Percentiles rank a stretch among this genome's conserved stretches.
Evolutionary conservation across 2,797 vertebrate species (phyloP).

Genomic region (Crocodylus rhombifer): DNA sequence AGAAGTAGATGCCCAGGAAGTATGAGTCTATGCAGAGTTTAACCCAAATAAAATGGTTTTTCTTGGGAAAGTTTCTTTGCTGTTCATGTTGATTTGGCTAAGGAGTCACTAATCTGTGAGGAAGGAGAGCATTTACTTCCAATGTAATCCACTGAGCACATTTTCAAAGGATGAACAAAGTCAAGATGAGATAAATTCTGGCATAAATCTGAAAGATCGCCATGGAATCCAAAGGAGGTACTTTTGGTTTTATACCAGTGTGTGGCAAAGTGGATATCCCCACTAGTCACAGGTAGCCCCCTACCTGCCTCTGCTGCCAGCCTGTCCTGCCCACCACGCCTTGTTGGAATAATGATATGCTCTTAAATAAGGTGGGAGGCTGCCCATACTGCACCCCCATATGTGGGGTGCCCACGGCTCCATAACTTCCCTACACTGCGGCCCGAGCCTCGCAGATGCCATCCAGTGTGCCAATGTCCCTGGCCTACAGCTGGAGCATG

Average conservation of each 20-base stretch:
- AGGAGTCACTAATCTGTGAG: neutral
- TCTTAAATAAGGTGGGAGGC: too few species aligned
- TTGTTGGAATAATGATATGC: too few species aligned
- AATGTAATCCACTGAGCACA: neutral
- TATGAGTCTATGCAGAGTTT: neutral
- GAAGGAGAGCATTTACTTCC: neutral
- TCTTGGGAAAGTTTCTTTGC: neutral
- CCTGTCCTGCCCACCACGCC: too few species aligned
- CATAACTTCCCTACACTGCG: too few species aligned
- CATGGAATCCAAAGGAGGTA: neutral
- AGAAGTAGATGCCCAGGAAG: neutral
- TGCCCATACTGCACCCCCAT: too few species aligned
- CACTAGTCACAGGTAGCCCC: too few species aligned
- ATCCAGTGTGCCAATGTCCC: too few species aligned
- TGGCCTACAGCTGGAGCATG: too few species aligned
- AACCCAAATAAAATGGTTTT: neutral
- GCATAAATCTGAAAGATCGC: neutral
- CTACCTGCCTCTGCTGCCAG: too few species aligned
- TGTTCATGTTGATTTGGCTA: neutral
- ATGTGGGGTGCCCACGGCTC: too few species aligned
- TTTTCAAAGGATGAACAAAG: neutral
- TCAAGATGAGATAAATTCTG: neutral
- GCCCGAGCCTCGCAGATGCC: too few species aligned
- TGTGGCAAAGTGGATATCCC: too few species aligned
- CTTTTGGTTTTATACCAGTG: neutral